These are phyloP conservation scores for Chouioia cunea DNA, from an alignment of 2,888 invertebrate genomes.

Conservation along the genomic window DNA sequence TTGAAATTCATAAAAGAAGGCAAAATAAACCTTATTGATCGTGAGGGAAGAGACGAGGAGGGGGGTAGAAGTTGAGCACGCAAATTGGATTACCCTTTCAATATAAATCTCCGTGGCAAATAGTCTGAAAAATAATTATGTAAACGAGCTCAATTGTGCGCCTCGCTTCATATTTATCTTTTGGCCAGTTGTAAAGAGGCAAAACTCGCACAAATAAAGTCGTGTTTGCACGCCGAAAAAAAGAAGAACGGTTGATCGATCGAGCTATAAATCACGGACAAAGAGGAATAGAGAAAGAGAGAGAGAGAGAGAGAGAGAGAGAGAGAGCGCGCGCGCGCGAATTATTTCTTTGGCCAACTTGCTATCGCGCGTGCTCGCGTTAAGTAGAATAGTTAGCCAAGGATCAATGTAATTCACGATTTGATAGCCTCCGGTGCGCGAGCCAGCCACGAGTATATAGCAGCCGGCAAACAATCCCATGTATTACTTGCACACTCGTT, in stretches of 20 bases:
- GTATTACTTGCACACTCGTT: slow-evolving; percentile 31
- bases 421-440: no score
- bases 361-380: not conserved
- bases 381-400: not conserved
- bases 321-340: no score
- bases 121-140: slow-evolving; percentile 9
- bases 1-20: slow-evolving; percentile 10
- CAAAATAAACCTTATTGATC: slow-evolving; percentile 21
- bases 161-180: no score
- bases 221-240: no score
- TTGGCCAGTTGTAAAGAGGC: no score
- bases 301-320: slow-evolving; percentile 13
- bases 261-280: not conserved
- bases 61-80: not conserved
- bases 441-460: no score
- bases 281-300: slow-evolving; percentile 6
- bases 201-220: no score
- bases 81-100: slow-evolving; percentile 25
- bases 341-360: no score
- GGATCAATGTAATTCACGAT: slow-evolving; percentile 10
- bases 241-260: no score
- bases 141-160: not conserved
- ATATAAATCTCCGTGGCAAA: slow-evolving; percentile 11
- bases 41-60: not conserved
- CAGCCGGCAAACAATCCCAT: not conserved